phyloP scores from a whole-genome alignment of 1,140 invertebrate genomes.

The Zophobas morio region DNA sequence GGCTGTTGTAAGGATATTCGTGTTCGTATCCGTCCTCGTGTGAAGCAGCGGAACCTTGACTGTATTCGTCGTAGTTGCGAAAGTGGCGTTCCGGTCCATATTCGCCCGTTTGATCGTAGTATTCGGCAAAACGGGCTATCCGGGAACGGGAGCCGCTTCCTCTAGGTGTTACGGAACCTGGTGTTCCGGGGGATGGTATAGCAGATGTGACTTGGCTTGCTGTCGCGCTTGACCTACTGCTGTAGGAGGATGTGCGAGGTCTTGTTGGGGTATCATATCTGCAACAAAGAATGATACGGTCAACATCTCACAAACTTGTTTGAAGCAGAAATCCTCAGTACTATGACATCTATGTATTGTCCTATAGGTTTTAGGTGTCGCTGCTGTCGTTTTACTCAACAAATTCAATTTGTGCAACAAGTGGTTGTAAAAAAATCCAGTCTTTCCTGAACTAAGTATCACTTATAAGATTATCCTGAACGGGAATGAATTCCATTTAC shows the following conservation, averaged over 20 bases:
- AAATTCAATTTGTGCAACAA: too few relatives aligned
- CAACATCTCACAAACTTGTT: background rate
- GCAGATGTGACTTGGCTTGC: slow-evolving; percentile 56
- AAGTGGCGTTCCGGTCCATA: slow-evolving; percentile 68
- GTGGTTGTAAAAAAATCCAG: too few relatives aligned
- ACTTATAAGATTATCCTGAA: too few relatives aligned
- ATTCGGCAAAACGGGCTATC: slow-evolving; percentile 64
- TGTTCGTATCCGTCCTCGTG: slow-evolving; percentile 74
- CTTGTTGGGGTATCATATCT: slow-evolving; percentile 68
- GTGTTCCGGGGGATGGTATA: slow-evolving; percentile 64
- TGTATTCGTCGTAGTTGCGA: slow-evolving; percentile 77
- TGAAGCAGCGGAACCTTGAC: slow-evolving; percentile 75
- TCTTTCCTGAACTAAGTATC: too few relatives aligned
- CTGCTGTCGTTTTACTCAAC: too few relatives aligned
- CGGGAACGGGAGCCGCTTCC: slow-evolving; percentile 61
- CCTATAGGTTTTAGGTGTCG: too few relatives aligned
- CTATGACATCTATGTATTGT: too few relatives aligned
- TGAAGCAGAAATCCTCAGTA: too few relatives aligned
- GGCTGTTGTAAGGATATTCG: slow-evolving; percentile 65
- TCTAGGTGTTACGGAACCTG: slow-evolving; percentile 62
- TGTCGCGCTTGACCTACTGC: slow-evolving; percentile 63
- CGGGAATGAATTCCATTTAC: too few relatives aligned
- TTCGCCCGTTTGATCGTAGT: slow-evolving; percentile 65
- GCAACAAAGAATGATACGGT: slow-evolving; percentile 23
- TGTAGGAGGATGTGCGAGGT: slow-evolving; percentile 71